Evolutionary conservation across 1,140 invertebrate genomes (phyloP), one percentile per base, ranked within the genome.

Genomic region (Drosophila oshimai): DNA sequence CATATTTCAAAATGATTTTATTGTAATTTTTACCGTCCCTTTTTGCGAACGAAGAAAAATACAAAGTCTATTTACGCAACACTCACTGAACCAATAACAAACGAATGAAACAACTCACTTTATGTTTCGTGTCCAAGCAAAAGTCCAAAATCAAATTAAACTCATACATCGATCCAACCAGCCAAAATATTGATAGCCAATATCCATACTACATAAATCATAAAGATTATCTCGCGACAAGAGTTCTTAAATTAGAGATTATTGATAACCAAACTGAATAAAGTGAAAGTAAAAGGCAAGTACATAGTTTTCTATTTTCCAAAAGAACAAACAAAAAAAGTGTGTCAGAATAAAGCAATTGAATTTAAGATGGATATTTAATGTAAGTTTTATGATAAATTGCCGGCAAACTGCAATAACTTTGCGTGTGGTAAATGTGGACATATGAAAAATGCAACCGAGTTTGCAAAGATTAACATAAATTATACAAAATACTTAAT

Each of bases 1-100:
- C 58, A 75, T 79, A 79, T 86, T 86, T 87, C 77, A 70, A 55
- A 80, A 89, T 89, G 81, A 89, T 89, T 89, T 89, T 89, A 89
- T 89, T 89, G 87, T 89, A 89, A 89, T 89, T 89, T 77, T 89
- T 88, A 89, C 87, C 87, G 87, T 89, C 87, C 87, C 87, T 90
- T 90, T 89, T 79, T 90, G 81, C 81, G 67, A 87, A 72, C 69
- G 36, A 58, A 72, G 34, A 51, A 51, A 53, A 64, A 60, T 55
- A 75, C 61, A 86, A 86, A 81, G 76, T 86, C 76, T 87, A 86
- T 86, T 81, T 87, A 86, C 72, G 60, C 67, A 76, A 77, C 36
- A 77, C 36, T 73, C 78, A 83, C 68, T 77, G 79, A 79, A 80
- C 69, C 75, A 79, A 77, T 24, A 64, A 72, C 53, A 49, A 57